Percentiles rank a stretch among this genome's conserved stretches.
phyloP scores from a whole-genome alignment of 1,140 invertebrate species.

The Drosophila quadrilineata region DNA sequence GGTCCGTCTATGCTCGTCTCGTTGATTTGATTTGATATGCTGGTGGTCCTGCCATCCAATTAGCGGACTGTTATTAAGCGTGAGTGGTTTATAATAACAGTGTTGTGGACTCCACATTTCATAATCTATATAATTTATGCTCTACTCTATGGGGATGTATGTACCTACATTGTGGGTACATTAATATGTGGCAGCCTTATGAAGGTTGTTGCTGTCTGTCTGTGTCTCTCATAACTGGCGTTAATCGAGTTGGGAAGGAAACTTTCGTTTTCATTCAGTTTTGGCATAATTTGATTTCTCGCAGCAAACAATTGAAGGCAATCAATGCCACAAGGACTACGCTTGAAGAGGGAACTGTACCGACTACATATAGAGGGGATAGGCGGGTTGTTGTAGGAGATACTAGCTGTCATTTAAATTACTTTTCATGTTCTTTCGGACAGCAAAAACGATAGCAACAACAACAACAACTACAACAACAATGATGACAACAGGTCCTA shows the following conservation, averaged over 20 bases:
- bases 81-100: constrained; percentile 78
- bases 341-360: neutral
- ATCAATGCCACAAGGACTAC: constrained; percentile 34
- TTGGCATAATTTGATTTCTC: constrained; percentile 36
- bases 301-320: constrained; percentile 56
- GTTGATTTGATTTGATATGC: constrained; percentile 60
- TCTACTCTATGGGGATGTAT: no score
- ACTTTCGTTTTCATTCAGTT: constrained; percentile 59
- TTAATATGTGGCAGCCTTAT: neutral
- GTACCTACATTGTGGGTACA: neutral
- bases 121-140: constrained; percentile 70
- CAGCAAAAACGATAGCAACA: constrained; percentile 14
- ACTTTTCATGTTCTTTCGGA: constrained; percentile 63
- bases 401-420: constrained; percentile 65
- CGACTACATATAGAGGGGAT: neutral
- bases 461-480: constrained; percentile 9
- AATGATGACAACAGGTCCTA: neutral
- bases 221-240: neutral
- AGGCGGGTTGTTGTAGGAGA: no score
- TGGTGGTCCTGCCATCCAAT: constrained; percentile 76
- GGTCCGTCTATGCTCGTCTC: constrained; percentile 7
- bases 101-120: constrained; percentile 39
- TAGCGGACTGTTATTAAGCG: constrained; percentile 73
- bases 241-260: constrained; percentile 5
- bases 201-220: neutral